phyloP scores from a whole-genome alignment of 1,140 invertebrate species.

The Drosophila biarmipes region DNA sequence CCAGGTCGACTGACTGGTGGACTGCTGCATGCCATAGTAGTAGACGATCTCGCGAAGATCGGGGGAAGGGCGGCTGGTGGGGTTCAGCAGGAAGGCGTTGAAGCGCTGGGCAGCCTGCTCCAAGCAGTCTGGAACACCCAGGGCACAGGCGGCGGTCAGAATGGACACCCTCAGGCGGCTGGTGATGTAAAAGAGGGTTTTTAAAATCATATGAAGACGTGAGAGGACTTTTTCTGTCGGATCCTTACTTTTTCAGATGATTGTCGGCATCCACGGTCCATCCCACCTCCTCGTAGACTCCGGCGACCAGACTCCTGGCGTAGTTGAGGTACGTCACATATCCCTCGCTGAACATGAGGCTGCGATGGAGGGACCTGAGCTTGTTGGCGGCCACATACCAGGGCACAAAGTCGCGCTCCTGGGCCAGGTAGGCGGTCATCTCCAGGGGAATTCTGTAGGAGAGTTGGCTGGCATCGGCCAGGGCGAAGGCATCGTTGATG shows the following conservation, averaged over 20 bases:
- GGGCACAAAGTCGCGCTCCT: conserved; percentile 89
- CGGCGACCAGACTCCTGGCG: conserved; percentile 85
- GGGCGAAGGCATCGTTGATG: conserved; percentile 93
- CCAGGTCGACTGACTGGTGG: conserved; percentile 88
- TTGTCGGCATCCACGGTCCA: conserved; percentile 86
- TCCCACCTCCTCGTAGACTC: conserved; percentile 85
- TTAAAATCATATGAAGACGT: too few species aligned
- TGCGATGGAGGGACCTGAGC: conserved; percentile 85
- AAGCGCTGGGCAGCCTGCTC: conserved; percentile 86
- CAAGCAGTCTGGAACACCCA: conserved; percentile 86
- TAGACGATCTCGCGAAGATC: conserved; percentile 90
- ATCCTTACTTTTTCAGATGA: conserved; percentile 86
- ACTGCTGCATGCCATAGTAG: conserved; percentile 87
- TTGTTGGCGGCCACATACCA: conserved; percentile 89
- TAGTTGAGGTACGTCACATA: conserved; percentile 87
- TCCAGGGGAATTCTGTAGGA: conserved; percentile 89
- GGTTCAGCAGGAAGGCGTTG: conserved; percentile 85
- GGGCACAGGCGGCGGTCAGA: conserved; percentile 87
- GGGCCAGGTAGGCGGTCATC: conserved; percentile 88
- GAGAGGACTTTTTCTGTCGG: too few species aligned
- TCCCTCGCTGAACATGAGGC: conserved; percentile 86
- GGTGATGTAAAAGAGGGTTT: conserved; percentile 11
- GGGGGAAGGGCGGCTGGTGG: conserved; percentile 88
- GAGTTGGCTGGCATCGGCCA: conserved; percentile 89
- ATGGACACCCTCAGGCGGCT: conserved; percentile 87